Percentiles rank a stretch among this genome's conserved stretches.
phyloP scores from a whole-genome alignment of 2,113 vertebrate genomes.

The Mesoclemmys tuberculata region DNA sequence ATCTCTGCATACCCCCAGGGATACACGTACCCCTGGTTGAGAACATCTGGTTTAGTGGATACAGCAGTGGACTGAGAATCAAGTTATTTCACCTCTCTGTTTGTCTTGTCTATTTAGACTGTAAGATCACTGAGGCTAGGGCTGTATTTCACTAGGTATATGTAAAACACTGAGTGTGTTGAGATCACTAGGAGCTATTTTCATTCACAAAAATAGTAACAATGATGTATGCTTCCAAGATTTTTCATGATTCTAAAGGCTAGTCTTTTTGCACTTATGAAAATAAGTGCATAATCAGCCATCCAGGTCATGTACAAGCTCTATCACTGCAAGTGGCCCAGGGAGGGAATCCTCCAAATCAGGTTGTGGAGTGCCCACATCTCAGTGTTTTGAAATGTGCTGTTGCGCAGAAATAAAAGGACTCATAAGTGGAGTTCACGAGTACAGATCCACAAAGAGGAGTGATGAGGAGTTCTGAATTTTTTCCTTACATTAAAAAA shows the following conservation, averaged over 20 bases:
- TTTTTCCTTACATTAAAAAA: neutral
- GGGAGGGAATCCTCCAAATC: rapidly evolving
- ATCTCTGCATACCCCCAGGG: too few species aligned
- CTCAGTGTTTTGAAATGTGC: neutral
- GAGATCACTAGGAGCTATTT: rapidly evolving
- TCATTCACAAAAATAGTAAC: neutral
- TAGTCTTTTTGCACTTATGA: neutral
- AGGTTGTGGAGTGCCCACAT: rapidly evolving
- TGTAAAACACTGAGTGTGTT: neutral
- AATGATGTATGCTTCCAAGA: neutral
- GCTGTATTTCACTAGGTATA: neutral
- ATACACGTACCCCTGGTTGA: too few species aligned
- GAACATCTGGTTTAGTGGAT: neutral
- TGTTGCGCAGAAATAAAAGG: neutral
- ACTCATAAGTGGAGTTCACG: neutral
- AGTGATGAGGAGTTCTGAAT: neutral
- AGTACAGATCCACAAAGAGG: neutral
- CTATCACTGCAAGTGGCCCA: neutral
- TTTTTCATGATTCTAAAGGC: neutral
- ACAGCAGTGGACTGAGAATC: neutral
- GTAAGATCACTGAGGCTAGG: neutral
- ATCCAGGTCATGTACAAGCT: neutral
- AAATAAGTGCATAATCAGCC: neutral
- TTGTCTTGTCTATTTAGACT: neutral
- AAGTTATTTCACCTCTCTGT: neutral